Base-by-base conservation (phyloP, 2,888 invertebrate genomes). In the Eurytoma californica region DNA sequence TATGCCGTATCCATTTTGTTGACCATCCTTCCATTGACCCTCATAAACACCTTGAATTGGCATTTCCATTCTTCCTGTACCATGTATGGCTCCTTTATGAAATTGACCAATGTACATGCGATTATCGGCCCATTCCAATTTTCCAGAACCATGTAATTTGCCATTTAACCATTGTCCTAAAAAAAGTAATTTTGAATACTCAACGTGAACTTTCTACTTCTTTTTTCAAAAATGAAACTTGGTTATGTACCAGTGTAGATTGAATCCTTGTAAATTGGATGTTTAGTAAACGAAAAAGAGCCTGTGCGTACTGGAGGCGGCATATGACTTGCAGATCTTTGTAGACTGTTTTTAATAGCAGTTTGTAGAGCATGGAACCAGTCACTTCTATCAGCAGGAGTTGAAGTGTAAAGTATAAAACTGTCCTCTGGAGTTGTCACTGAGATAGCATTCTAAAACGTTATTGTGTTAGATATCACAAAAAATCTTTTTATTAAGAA, bases 101-200 rank as follows among this genome's bases (percentile, higher is more conserved):
- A 97, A 95, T 84, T 95, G 94, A 0, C 97, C 97, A n/a, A 92
- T 93, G 85, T 96, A 97, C 74, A 93, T 91, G 85, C 94, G 94
- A 0, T 96, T 96, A 90, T 97, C 96, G 0, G 93, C 92, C 95
- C 96, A 97, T 86, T 94, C 94, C 79, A 97, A 89, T 88, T 94
- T 95, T 4, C 97, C 97, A 87, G 92, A 92, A 0, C 97, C 97
- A 88, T 97, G 96, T 86, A 97, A 92, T 87, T 96, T 95, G 0
- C 96, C 97, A 86, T 94, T 94, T 80, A 94, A 89, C 97, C 97
- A 97, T 77, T 94, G 92, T 0, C 96, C 91, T 91, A 70, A 16
- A 79, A 73, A 24, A 53, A 67, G 24, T 57, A 5, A 60, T 18
- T 18, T 18, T 47, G 5, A n/a, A 18, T 18, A 61, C 9, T 39